Base-by-base conservation (phyloP, 2,888 invertebrate genomes). In the Harpalus rubripes region DNA sequence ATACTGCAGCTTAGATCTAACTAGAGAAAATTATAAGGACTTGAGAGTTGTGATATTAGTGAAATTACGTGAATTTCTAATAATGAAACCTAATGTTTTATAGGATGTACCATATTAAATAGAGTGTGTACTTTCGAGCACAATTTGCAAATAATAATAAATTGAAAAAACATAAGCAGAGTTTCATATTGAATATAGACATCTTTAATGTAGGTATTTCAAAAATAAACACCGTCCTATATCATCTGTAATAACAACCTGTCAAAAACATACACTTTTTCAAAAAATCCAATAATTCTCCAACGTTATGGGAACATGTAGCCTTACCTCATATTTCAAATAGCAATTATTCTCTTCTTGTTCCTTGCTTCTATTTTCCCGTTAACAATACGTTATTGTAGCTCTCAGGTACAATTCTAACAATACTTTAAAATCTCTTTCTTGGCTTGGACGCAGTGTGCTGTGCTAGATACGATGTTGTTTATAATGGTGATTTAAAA, bases 401-500 rank as follows among this genome's bases (percentile, higher is more conserved):
- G 32, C 65, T 10, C 7, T 32, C 65, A 65, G 65, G 65, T 65
- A 65, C 65, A 39, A 12, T 26, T 68, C n/a, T 32, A 68, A 68
- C 68, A 68, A 68, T n/a, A 26, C 68, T 68, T n/a, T 6, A 15
- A 68, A 68, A 39, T 63, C 41, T 41, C 22, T 44, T 41, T 41
- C 22, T 44, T 41, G 10, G 18, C 15, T 78, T 26, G 74, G 0
- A 41, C 12, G 5, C 44, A 56, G 26, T 16, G 41, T 26, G 68
- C n/a, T 68, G 68, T 68, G 68, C 68, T 68, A 68, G 68, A 68
- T 63, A 26, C 63, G 8, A 12, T 6, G 7, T 68, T 52, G n/a
- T 76, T 52, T 76, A 18, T 56, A 18, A 16, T 52, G 22, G 58
- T 56, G 78, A 58, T 78, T 78, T 78, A 78, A 78, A 78, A 78